phyloP scores from a whole-genome alignment of 1,140 invertebrate species.

The Sinella curviseta region DNA sequence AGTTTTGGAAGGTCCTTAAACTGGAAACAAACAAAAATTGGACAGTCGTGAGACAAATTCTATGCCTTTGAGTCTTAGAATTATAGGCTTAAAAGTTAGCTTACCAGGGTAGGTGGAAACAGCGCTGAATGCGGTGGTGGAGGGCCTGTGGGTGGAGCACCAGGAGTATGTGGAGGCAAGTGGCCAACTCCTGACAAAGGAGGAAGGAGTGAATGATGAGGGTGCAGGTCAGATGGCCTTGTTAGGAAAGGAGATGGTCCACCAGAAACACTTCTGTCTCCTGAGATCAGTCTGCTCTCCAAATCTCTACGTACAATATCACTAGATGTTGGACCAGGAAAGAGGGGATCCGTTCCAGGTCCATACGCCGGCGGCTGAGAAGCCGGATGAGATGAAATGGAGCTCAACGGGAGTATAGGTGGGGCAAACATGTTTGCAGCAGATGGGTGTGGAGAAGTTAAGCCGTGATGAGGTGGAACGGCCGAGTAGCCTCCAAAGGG shows the following conservation, averaged over 20 bases:
- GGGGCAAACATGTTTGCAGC: conserved; percentile 45
- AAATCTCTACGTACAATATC: conserved; percentile 87
- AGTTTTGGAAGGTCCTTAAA: conserved; percentile 88
- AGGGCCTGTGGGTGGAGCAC: conserved; percentile 57
- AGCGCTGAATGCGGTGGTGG: conserved; percentile 56
- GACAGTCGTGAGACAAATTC: neutral
- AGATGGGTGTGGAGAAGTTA: neutral
- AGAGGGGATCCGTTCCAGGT: conserved; percentile 47
- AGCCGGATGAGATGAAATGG: conserved; percentile 49
- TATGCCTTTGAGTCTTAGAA: neutral
- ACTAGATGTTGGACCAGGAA: conserved; percentile 45
- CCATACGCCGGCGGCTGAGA: conserved; percentile 48
- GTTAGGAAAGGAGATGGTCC: conserved; percentile 62
- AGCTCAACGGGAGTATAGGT: conserved; percentile 48
- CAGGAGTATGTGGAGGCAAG: conserved; percentile 68
- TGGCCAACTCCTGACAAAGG: conserved; percentile 50
- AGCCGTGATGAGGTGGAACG: neutral
- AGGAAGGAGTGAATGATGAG: conserved; percentile 41
- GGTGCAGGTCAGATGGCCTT: conserved; percentile 64
- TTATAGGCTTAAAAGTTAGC: too few relatives aligned
- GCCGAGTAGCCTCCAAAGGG: neutral
- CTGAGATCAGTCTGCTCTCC: conserved; percentile 79
- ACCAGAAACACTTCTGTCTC: conserved; percentile 62
- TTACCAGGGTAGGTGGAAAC: conserved; percentile 65
- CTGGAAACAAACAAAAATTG: conserved; percentile 56